phyloP scores from a whole-genome alignment of 2,113 vertebrate genomes.

The Antidorcas marsupialis region DNA sequence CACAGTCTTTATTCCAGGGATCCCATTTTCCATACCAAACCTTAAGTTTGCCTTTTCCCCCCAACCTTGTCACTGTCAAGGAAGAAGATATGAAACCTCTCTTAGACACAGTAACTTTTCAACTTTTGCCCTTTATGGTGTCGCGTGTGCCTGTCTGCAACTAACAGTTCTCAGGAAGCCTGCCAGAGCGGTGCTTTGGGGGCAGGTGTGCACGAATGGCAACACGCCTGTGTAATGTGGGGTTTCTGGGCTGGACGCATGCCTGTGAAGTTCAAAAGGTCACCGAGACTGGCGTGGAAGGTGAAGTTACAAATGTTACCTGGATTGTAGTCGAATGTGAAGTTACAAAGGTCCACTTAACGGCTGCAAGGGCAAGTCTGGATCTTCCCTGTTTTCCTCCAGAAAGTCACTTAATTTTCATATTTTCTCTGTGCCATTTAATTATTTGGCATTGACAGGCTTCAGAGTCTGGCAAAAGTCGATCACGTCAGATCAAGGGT shows the following conservation, averaged over 20 bases:
- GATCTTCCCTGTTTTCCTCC: neutral
- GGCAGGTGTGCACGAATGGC: neutral
- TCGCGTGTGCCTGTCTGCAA: constrained; percentile 9
- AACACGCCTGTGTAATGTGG: neutral
- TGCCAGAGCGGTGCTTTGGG: neutral
- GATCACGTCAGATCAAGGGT: neutral
- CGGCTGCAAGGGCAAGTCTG: neutral
- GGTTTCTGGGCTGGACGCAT: neutral
- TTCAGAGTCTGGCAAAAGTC: neutral
- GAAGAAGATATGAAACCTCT: neutral
- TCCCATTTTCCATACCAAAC: neutral
- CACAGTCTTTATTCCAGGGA: neutral
- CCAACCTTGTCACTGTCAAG: constrained; percentile 20
- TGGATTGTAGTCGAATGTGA: no score
- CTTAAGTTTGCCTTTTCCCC: neutral
- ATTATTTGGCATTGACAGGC: neutral
- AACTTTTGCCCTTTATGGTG: constrained; percentile 12
- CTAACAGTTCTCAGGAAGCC: constrained; percentile 12
- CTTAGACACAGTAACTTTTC: neutral
- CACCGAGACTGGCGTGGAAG: neutral
- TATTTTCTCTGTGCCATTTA: neutral
- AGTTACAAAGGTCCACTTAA: neutral
- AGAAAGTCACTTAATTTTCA: neutral
- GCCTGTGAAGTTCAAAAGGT: neutral
- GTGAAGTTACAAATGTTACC: neutral